Conservation (phyloP, 2,888 invertebrate genomes). For the Agapostemon virescens region DNA sequence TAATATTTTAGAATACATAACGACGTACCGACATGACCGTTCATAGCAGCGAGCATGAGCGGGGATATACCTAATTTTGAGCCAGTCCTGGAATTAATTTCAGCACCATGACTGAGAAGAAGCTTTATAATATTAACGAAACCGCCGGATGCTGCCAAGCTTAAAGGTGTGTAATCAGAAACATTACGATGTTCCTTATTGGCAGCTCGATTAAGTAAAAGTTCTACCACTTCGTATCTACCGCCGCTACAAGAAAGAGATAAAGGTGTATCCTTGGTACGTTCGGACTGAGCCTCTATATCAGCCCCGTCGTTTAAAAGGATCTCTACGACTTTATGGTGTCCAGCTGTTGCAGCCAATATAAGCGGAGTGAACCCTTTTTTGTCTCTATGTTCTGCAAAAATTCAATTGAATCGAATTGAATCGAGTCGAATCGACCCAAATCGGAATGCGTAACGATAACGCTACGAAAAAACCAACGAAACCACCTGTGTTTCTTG, state of each 20-base stretch:
- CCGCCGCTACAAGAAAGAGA: conserved; percentile 99
- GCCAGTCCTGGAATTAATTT: conserved; percentile 98
- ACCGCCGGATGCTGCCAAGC: conserved; percentile 98
- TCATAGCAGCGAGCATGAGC: conserved; percentile 99
- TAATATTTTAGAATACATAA: neutral
- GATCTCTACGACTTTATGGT: conserved; percentile 94
- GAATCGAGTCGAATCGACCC: neutral
- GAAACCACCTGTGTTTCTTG: neutral
- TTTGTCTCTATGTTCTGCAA: conserved; percentile 96
- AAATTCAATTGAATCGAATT: neutral
- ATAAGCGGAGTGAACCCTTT: conserved; percentile 99
- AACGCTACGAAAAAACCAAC: neutral
- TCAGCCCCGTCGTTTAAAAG: conserved; percentile 97
- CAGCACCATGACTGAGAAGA: conserved; percentile 95
- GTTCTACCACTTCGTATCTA: conserved; percentile 96
- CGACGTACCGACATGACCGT: conserved; percentile 89
- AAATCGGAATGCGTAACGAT: neutral
- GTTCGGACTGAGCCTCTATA: conserved; percentile 98
- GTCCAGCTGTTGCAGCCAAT: conserved; percentile 97
- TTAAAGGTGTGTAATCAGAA: conserved; percentile 99
- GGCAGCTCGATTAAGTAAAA: conserved; percentile 92
- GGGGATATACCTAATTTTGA: conserved; percentile 99
- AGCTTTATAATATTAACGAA: conserved; percentile 99
- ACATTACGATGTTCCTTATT: conserved; percentile 99
- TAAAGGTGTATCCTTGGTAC: conserved; percentile 98